Evolutionary conservation across 2,113 vertebrate genomes (phyloP).

Genomic region (Noturus placidus): DNA sequence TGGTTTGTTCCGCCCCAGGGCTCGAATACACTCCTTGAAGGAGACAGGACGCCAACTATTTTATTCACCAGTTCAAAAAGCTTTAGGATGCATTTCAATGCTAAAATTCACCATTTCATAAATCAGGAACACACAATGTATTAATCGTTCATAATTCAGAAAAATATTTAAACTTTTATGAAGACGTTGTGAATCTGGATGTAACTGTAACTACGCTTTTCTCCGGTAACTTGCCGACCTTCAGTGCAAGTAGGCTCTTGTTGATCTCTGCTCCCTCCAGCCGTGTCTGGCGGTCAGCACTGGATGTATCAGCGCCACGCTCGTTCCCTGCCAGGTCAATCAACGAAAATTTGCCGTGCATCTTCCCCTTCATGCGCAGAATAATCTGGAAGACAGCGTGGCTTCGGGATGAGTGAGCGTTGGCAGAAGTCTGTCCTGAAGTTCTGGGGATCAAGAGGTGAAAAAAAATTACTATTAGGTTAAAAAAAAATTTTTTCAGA

Average conservation of each 20-base stretch:
- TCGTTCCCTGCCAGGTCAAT: conserved; percentile 98
- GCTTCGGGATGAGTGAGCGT: conserved; percentile 94
- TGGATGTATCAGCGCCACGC: conserved; percentile 94
- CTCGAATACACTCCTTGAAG: conserved; percentile 94
- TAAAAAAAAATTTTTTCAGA: background rate
- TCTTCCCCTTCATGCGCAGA: conserved; percentile 88
- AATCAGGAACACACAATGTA: background rate
- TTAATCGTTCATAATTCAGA: background rate
- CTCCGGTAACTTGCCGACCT: conserved; percentile 70
- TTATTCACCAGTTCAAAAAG: background rate
- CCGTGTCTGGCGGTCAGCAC: conserved; percentile 92
- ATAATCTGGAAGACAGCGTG: conserved; percentile 99
- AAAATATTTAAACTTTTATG: background rate
- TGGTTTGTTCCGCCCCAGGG: conserved; percentile 94
- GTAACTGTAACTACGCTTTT: background rate
- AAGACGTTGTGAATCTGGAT: background rate
- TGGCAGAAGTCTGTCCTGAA: conserved; percentile 95
- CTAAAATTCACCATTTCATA: background rate
- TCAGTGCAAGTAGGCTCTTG: conserved; percentile 96
- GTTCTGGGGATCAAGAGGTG: conserved; percentile 74
- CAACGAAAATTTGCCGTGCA: conserved; percentile 97
- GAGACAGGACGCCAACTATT: background rate
- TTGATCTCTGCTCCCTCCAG: conserved; percentile 98
- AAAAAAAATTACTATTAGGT: background rate
- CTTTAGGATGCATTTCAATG: background rate